Conservation (phyloP, 1,140 invertebrate species). For the Phymorhynchus buccinoides region DNA sequence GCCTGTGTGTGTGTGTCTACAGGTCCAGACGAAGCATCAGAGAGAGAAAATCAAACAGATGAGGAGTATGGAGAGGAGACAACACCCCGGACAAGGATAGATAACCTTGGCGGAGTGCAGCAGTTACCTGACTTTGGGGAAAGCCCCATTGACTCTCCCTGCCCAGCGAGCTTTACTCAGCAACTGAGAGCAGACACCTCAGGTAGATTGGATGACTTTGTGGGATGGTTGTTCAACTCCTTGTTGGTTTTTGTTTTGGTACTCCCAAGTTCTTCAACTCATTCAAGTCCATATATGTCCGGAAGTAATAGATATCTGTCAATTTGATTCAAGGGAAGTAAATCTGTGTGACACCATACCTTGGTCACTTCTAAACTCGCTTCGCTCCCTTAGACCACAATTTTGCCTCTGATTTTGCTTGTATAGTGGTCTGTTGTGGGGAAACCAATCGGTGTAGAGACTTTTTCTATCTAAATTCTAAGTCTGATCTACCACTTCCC, state of each 20-base stretch:
- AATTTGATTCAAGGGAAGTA: too few relatives aligned
- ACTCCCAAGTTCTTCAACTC: too few relatives aligned
- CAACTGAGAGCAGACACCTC: not conserved
- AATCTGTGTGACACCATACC: too few relatives aligned
- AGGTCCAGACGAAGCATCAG: not conserved
- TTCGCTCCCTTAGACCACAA: too few relatives aligned
- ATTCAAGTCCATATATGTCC: too few relatives aligned
- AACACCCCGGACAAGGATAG: not conserved
- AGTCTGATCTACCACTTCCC: too few relatives aligned
- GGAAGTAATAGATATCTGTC: too few relatives aligned
- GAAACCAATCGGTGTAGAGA: too few relatives aligned
- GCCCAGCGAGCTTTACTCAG: not conserved
- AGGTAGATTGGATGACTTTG: not conserved
- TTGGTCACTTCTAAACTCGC: too few relatives aligned
- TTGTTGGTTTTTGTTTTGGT: not conserved
- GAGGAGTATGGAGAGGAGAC: constrained; percentile 20
- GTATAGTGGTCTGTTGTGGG: too few relatives aligned
- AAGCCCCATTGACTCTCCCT: constrained; percentile 30
- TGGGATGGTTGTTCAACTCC: not conserved
- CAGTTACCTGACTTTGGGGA: constrained; percentile 35
- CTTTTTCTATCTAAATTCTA: too few relatives aligned
- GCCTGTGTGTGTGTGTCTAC: not conserved
- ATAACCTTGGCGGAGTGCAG: not conserved
- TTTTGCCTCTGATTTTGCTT: too few relatives aligned
- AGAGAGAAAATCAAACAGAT: not conserved